Percentiles rank a stretch among this genome's conserved stretches.
phyloP scores from a whole-genome alignment of 2,797 vertebrate species.

The Brachyrhaphis roseni region DNA sequence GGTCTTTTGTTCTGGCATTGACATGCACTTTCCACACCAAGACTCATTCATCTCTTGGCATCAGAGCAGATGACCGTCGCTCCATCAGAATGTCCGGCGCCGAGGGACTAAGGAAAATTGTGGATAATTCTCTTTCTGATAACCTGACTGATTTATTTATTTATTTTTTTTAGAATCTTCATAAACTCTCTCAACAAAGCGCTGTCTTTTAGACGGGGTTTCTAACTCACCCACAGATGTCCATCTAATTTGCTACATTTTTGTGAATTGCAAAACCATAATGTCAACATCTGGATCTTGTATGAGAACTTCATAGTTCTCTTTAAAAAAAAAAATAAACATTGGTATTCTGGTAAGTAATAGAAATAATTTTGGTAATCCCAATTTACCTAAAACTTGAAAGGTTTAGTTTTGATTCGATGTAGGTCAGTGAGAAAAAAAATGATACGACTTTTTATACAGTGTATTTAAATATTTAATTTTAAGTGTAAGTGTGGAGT shows the following conservation, averaged over 20 bases:
- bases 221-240: background rate
- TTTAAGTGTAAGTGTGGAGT: background rate
- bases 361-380: background rate
- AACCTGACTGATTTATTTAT: background rate
- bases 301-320: background rate
- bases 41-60: background rate
- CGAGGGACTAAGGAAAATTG: background rate
- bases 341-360: background rate
- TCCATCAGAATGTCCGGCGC: background rate
- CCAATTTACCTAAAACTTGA: background rate
- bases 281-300: background rate
- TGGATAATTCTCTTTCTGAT: background rate
- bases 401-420: background rate
- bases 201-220: background rate
- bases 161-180: background rate
- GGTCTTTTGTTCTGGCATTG: background rate
- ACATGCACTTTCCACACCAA: background rate
- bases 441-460: background rate
- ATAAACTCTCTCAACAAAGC: background rate
- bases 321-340: background rate
- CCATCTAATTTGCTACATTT: background rate
- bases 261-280: background rate
- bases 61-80: background rate
- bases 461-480: background rate
- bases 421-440: background rate